phyloP scores from a whole-genome alignment of 2,797 vertebrate species.

The Eospalax fontanierii region DNA sequence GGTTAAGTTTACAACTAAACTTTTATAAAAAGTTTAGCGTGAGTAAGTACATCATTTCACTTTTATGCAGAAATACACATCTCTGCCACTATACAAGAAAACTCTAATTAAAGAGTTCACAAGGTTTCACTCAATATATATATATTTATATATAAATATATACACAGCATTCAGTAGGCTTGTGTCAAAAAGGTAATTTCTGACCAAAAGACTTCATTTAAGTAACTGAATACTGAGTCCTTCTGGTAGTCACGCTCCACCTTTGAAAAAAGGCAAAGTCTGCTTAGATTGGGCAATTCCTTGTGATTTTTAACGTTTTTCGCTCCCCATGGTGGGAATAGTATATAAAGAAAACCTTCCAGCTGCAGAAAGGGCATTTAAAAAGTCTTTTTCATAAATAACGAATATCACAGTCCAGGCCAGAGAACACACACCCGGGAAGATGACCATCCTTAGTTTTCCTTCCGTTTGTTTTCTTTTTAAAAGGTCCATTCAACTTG shows the following conservation, averaged over 20 bases:
- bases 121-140: conserved; percentile 93
- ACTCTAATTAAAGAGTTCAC: conserved; percentile 95
- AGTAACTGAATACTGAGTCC: conserved; percentile 95
- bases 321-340: conserved; percentile 94
- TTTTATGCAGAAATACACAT: conserved; percentile 96
- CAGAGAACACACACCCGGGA: conserved; percentile 93
- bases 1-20: conserved; percentile 99
- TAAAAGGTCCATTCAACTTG: conserved; percentile 88
- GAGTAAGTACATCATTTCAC: conserved; percentile 99
- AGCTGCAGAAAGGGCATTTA: conserved; percentile 96
- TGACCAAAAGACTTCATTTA: conserved; percentile 94
- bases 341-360: conserved; percentile 94
- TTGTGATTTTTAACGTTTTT: conserved; percentile 91
- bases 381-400: conserved; percentile 98
- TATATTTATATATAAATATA: conserved; percentile 93
- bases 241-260: conserved; percentile 96
- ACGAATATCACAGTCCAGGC: conserved; percentile 95
- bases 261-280: conserved; percentile 97
- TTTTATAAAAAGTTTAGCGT: conserved; percentile 99
- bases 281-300: conserved; percentile 93
- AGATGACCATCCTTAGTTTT: conserved; percentile 80
- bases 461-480: conserved; percentile 80
- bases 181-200: conserved; percentile 94
- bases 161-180: conserved; percentile 95
- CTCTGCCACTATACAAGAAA: conserved; percentile 98